These are phyloP conservation scores for Eristalis arbustorum DNA, from an alignment of 2,888 invertebrate species.

Conservation along the genomic window DNA sequence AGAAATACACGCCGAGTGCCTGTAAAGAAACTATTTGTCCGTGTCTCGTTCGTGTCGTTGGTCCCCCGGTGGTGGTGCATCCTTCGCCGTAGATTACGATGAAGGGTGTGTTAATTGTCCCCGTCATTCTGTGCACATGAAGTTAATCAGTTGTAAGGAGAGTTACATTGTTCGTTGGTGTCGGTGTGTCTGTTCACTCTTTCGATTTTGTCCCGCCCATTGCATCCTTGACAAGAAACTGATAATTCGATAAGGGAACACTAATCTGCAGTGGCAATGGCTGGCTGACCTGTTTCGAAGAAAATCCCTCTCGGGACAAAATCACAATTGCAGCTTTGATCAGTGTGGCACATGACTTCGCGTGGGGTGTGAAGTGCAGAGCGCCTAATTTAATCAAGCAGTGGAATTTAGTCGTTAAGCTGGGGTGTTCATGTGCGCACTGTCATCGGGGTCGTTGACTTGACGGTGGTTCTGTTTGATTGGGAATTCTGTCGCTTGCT, in stretches of 20 bases:
- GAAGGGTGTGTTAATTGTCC: background rate
- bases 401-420: background rate
- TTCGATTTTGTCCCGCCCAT: background rate
- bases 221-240: background rate
- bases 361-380: background rate
- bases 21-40: background rate
- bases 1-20: background rate
- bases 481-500: too few relatives aligned
- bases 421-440: background rate
- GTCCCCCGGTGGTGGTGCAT: background rate
- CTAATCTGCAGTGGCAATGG: background rate
- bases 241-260: background rate
- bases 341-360: background rate
- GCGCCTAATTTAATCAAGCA: background rate
- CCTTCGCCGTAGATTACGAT: background rate
- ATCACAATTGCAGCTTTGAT: background rate
- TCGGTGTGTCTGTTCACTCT: background rate
- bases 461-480: too few relatives aligned
- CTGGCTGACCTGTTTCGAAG: background rate
- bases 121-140: background rate
- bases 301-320: background rate
- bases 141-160: conserved; percentile 2
- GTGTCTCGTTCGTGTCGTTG: background rate
- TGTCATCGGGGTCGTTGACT: background rate
- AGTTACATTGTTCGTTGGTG: background rate